Percentiles rank a stretch among this genome's conserved stretches.
phyloP scores from a whole-genome alignment of 1,140 invertebrate genomes.

The Araneus ventricosus region DNA sequence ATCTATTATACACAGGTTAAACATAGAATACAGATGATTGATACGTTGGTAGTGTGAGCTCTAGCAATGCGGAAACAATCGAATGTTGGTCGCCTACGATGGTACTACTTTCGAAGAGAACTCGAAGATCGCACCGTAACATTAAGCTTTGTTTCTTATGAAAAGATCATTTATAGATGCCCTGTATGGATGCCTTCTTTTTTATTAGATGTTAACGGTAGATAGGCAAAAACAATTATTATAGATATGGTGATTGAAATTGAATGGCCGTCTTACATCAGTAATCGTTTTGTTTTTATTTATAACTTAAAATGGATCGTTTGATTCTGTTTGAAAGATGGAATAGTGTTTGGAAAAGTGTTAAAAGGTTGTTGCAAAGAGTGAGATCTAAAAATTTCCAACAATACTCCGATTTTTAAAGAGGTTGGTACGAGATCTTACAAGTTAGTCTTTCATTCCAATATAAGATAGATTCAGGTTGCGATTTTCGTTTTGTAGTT shows the following conservation, averaged over 20 bases:
- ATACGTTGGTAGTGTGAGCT: background rate
- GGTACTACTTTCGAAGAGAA: background rate
- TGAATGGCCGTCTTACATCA: background rate
- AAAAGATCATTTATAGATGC: conserved; percentile 23
- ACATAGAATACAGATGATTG: conserved; percentile 4
- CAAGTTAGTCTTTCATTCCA: too few relatives aligned
- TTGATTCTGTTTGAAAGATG: too few relatives aligned
- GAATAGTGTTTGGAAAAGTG: too few relatives aligned
- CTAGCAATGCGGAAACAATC: conserved; percentile 8
- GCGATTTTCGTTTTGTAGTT: too few relatives aligned
- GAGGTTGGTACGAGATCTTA: too few relatives aligned
- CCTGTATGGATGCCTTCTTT: conserved; percentile 5
- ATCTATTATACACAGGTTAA: conserved; percentile 37
- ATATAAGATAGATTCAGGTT: too few relatives aligned
- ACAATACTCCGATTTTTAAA: too few relatives aligned
- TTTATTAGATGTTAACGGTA: background rate
- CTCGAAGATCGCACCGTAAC: background rate
- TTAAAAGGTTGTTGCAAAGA: too few relatives aligned
- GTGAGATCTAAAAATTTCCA: too few relatives aligned
- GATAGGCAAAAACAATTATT: conserved; percentile 11
- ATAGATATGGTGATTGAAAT: background rate
- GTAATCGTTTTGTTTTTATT: conserved; percentile 34
- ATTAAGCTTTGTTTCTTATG: conserved; percentile 11
- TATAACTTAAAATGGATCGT: background rate
- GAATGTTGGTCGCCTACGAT: background rate